Evolutionary conservation across 2,888 invertebrate species (phyloP), one percentile per base, ranked within the genome.

Genomic region (Molanna angustata): DNA sequence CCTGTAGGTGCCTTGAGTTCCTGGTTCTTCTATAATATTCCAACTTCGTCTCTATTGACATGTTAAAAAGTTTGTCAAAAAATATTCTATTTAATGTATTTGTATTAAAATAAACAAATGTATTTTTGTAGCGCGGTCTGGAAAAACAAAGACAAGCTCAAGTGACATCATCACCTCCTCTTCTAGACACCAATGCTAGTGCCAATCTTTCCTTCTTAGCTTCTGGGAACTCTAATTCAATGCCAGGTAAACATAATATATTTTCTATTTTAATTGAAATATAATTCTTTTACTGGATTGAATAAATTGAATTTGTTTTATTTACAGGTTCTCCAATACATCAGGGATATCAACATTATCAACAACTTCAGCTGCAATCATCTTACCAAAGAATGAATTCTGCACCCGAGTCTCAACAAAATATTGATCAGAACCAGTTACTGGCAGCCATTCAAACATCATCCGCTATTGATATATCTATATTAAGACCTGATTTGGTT

Each of bases 251-350:
- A 32, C 31, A 50, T 35, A 11, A 11, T 11, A 27, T 27, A 27
- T 27, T 27, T 27, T 27, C 11, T 27, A 6, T 27, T 11, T 27
- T 6, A 7, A 27, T 27, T 27, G 7, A n/a, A n/a, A 27, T 27
- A 7, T 27, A 27, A 27, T 27, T 27, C 11, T 27, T 11, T 7
- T 27, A 7, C 27, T 27, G 11, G 27, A 27, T 27, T 27, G 7
- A 27, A 27, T 7, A 27, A 11, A 13, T 35, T 11, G 6, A 35
- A 11, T 11, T 4, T 35, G 3, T 14, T 22, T 21, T 2, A 20
- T 46, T 64, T 65, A 7, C 60, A 82, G 84, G 82, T 53, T 84
- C 84, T 7, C 84, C 84, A 27, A 83, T 82, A 48, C 84, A 79
- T 62, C 79, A 83, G 55, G 68, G 70, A n/a, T 72, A 71, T 58